Percentiles rank a stretch among this genome's conserved stretches.
phyloP scores from a whole-genome alignment of 92 coral and sea anemone genomes.

The Parazoanthus atlanticus region DNA sequence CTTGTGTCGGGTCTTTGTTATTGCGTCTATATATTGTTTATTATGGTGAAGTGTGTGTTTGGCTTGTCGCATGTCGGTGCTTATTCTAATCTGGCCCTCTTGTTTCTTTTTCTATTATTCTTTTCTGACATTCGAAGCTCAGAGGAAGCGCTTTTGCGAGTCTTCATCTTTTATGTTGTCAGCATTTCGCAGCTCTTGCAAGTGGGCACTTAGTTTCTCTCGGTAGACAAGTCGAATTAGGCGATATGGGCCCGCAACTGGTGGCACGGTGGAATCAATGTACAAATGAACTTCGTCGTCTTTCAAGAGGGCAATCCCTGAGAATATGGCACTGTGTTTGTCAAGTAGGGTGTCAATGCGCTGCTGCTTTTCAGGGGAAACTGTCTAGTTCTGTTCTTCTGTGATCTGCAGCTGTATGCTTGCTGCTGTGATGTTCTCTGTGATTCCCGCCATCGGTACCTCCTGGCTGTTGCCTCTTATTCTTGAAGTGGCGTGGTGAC shows the following conservation, averaged over 20 bases:
- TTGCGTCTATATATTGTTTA: too few species aligned
- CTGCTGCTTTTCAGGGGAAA: not conserved
- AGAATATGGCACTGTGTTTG: not conserved
- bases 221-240: not conserved
- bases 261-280: slow-evolving; percentile 1
- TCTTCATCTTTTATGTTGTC: too few species aligned
- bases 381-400: not conserved
- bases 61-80: too few species aligned
- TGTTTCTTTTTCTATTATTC: too few species aligned
- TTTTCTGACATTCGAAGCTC: too few species aligned
- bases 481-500: not conserved
- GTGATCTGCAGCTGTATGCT: not conserved
- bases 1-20: too few species aligned
- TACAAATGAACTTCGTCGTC: not conserved
- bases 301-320: not conserved
- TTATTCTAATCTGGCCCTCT: too few species aligned
- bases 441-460: not conserved
- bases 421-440: slow-evolving; percentile 37
- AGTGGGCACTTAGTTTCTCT: not conserved
- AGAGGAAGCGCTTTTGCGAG: too few species aligned
- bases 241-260: slow-evolving; percentile 6
- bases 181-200: too few species aligned
- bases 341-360: not conserved
- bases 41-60: too few species aligned
- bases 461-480: too few species aligned